These are phyloP conservation scores for Antennarius maculatus DNA, from an alignment of 2,797 vertebrate species.

Conservation along the genomic window DNA sequence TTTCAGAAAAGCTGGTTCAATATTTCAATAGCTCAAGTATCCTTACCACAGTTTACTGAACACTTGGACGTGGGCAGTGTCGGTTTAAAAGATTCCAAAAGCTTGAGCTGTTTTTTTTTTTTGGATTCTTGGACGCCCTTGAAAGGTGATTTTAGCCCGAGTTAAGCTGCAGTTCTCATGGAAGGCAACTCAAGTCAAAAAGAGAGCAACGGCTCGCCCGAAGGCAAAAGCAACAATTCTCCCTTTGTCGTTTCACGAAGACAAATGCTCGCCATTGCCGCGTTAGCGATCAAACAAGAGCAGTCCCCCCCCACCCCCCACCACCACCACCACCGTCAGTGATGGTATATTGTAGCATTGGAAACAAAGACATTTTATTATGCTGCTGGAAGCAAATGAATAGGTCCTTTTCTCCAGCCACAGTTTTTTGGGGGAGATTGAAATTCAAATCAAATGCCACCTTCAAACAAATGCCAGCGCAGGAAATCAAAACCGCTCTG, in stretches of 20 bases:
- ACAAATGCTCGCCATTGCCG: constrained; percentile 57
- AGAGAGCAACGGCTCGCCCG: constrained; percentile 61
- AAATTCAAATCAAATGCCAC: constrained; percentile 76
- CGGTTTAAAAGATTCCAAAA: constrained; percentile 62
- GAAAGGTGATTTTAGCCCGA: constrained; percentile 59
- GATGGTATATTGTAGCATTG: constrained; percentile 53
- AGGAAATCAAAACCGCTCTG: constrained; percentile 63
- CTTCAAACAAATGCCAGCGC: constrained; percentile 73
- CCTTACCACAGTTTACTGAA: constrained; percentile 39
- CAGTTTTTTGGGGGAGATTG: constrained; percentile 49
- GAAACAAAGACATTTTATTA: constrained; percentile 64
- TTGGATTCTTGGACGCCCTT: constrained; percentile 55
- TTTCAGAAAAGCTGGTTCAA: constrained; percentile 53
- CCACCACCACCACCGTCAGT: constrained; percentile 39
- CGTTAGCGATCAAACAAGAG: constrained; percentile 53
- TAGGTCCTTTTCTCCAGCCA: constrained; percentile 45
- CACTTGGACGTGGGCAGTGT: constrained; percentile 54
- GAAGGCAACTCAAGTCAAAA: constrained; percentile 53
- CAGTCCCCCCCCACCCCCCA: constrained; percentile 12
- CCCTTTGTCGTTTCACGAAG: constrained; percentile 65
- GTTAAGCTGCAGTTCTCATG: constrained; percentile 61
- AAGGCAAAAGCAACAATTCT: constrained; percentile 68
- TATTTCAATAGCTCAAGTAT: constrained; percentile 48
- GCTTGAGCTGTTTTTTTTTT: constrained; percentile 36
- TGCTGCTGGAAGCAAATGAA: constrained; percentile 55